Conservation (phyloP, 92 coral and sea anemone species). For the Actinostola sp. region DNA sequence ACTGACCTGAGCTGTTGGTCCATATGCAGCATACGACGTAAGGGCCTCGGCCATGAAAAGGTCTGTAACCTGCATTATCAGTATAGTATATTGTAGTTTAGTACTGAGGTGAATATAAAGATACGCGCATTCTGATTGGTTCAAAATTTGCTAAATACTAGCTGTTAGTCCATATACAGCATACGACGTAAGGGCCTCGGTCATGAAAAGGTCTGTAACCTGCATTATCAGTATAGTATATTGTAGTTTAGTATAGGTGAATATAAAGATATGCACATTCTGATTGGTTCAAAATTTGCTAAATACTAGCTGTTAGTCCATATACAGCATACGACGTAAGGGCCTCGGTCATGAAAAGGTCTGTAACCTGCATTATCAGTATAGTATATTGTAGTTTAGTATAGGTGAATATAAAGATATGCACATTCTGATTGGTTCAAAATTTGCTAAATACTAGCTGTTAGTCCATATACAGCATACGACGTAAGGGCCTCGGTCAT, state of each 20-base stretch:
- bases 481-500: conserved; percentile 51
- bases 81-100: not conserved
- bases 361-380: conserved; percentile 58
- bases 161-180: conserved; percentile 62
- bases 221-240: conserved; percentile 8
- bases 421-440: not conserved
- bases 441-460: not conserved
- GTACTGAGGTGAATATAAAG: no score
- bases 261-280: not conserved
- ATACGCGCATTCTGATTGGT: not conserved
- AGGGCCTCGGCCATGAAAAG: conserved; percentile 48
- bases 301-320: conserved; percentile 38
- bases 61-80: conserved; percentile 62
- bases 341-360: conserved; percentile 51
- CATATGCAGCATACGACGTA: conserved; percentile 58
- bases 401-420: no score
- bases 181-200: conserved; percentile 33
- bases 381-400: not conserved
- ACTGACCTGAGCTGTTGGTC: conserved; percentile 75
- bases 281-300: no score
- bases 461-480: conserved; percentile 66
- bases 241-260: no score
- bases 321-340: conserved; percentile 53
- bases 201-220: conserved; percentile 75
- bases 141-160: not conserved